Conservation (phyloP, 1,140 invertebrate genomes). For the Drosophila mojavensis region DNA sequence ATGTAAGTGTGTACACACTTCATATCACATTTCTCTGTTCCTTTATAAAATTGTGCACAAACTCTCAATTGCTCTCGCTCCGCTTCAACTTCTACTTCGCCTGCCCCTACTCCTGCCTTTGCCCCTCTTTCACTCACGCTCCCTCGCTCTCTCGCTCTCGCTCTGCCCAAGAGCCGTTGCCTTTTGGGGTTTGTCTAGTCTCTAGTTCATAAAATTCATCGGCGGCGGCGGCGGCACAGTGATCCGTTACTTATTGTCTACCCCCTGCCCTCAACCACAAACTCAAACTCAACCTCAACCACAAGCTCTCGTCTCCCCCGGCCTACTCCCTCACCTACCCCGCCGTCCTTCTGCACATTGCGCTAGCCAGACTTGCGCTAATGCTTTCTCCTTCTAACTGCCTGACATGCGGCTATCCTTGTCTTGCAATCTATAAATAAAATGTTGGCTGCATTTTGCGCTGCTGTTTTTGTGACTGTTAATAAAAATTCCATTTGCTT, state of each 20-base stretch:
- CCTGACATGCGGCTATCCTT: constrained; percentile 17
- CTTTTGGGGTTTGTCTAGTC: constrained; percentile 42
- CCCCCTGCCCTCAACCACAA: neutral
- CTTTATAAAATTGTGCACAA: constrained; percentile 24
- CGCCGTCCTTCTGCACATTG: neutral
- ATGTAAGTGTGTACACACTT: constrained; percentile 1
- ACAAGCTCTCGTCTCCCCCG: neutral
- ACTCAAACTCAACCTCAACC: neutral
- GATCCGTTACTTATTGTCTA: constrained; percentile 43
- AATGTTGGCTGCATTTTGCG: constrained; percentile 53
- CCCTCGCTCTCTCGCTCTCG: neutral
- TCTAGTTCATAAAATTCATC: constrained; percentile 35
- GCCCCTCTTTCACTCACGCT: neutral
- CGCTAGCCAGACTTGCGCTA: constrained; percentile 4
- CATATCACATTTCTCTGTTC: constrained; percentile 15
- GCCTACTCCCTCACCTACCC: too few relatives aligned
- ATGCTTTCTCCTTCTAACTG: constrained; percentile 14
- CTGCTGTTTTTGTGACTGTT: constrained; percentile 52
- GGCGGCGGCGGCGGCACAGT: constrained; percentile 19
- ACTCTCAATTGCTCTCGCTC: constrained; percentile 22
- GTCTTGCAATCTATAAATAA: constrained; percentile 51
- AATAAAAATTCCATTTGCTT: constrained; percentile 67
- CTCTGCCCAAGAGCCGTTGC: neutral
- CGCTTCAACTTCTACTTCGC: neutral
- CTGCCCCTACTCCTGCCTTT: neutral